Conservation (phyloP, 30 jellyfish, hydroid and myxozoan genomes). For the Mastigias papua region DNA sequence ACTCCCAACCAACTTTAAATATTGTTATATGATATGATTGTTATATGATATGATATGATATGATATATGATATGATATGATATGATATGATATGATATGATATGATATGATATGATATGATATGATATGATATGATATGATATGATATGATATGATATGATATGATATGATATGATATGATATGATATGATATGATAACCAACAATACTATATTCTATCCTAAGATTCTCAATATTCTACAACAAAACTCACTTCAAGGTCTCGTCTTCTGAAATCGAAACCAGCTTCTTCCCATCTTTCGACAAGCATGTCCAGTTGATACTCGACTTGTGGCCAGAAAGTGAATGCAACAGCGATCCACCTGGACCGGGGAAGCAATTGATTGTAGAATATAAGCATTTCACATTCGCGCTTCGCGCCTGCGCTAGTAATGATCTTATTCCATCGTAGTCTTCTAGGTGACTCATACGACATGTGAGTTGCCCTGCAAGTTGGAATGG, state of each 20-base stretch:
- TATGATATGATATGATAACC: no score
- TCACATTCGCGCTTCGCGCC: conserved; percentile 56
- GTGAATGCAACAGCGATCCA: conserved; percentile 76
- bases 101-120: no score
- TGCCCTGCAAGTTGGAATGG: conserved; percentile 84
- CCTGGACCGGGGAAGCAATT: conserved; percentile 89
- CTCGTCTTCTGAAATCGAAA: conserved; percentile 40
- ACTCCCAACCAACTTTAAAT: no score
- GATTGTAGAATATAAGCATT: conserved; percentile 70
- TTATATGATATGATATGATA: no score
- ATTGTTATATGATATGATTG: no score
- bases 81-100: no score
- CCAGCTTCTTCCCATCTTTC: conserved; percentile 12
- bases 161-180: no score
- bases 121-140: no score
- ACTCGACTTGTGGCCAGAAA: conserved; percentile 79
- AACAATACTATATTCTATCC: no score
- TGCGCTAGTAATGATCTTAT: conserved; percentile 52
- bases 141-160: no score
- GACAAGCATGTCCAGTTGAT: conserved; percentile 43
- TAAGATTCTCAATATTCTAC: no score
- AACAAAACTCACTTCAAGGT: conserved; percentile 68
- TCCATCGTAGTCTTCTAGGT: conserved; percentile 8
- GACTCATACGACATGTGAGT: conserved; percentile 68
- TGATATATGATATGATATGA: no score